Evolutionary conservation across 2,797 vertebrate species (phyloP).

Genomic region (Pampus argenteus): DNA sequence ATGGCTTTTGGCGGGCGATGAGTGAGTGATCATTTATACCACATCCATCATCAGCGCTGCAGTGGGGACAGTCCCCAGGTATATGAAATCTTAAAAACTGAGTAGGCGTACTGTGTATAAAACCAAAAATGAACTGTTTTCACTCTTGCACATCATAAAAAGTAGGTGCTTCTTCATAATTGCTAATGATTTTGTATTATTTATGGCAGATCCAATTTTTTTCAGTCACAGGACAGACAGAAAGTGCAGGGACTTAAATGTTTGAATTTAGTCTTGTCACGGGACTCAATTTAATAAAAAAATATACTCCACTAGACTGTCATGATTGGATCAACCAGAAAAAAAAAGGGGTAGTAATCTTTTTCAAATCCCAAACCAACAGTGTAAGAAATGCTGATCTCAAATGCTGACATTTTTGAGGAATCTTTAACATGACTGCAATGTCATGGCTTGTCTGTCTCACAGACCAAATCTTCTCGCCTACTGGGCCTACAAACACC

Average conservation of each 20-base stretch:
- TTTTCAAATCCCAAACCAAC: slow-evolving; percentile 27
- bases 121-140: slow-evolving; percentile 37
- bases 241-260: slow-evolving; percentile 16
- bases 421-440: slow-evolving; percentile 53
- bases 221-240: slow-evolving; percentile 15
- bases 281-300: slow-evolving; percentile 38
- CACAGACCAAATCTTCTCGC: slow-evolving; percentile 46
- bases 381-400: slow-evolving; percentile 32
- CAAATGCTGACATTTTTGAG: slow-evolving; percentile 49
- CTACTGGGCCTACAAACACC: slow-evolving; percentile 57
- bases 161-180: slow-evolving; percentile 14
- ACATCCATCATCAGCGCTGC: slow-evolving; percentile 35
- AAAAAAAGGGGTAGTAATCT: slow-evolving; percentile 44
- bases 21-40: slow-evolving; percentile 32
- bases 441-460: slow-evolving; percentile 56
- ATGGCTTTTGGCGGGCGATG: slow-evolving; percentile 19
- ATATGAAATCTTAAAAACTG: slow-evolving; percentile 16
- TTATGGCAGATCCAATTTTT: slow-evolving; percentile 45
- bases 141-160: slow-evolving; percentile 23
- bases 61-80: slow-evolving; percentile 10
- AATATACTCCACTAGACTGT: slow-evolving; percentile 13
- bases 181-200: slow-evolving; percentile 27
- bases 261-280: slow-evolving; percentile 32
- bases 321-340: slow-evolving; percentile 25
- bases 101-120: slow-evolving; percentile 26